A percentile compares a stretch with the other conserved stretches of the same genome.
phyloP scores from a whole-genome alignment of 2,113 vertebrate species.

The Martes martes region DNA sequence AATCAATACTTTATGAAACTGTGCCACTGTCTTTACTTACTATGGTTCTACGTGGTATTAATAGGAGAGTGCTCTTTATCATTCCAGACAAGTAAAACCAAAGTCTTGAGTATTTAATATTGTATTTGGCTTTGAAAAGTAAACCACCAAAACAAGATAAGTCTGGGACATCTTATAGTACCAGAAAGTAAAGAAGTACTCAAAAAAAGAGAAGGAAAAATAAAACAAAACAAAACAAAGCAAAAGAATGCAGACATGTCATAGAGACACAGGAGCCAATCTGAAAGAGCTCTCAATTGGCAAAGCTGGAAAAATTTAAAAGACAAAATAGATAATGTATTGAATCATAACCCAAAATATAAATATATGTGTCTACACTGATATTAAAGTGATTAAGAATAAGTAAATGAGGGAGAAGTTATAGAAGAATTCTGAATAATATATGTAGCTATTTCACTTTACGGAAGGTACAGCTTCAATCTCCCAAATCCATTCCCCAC shows the following conservation, averaged over 20 bases:
- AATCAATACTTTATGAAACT: neutral
- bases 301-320: neutral
- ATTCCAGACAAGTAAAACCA: neutral
- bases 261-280: neutral
- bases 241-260: neutral
- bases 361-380: neutral
- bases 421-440: neutral
- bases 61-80: neutral
- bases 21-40: neutral
- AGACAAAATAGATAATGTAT: neutral
- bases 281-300: neutral
- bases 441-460: neutral
- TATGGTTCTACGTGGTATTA: neutral
- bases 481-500: neutral
- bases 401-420: neutral
- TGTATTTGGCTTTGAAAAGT: conserved; percentile 31
- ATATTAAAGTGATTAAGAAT: neutral
- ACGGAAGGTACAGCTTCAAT: neutral
- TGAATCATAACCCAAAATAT: neutral
- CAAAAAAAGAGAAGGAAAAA: neutral
- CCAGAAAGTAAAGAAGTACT: neutral
- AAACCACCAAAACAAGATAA: neutral
- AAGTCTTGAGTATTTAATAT: neutral
- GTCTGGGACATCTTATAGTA: neutral
- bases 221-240: too few species aligned